Conservation (phyloP, 2,113 vertebrate genomes). For the Clarias batrachus region DNA sequence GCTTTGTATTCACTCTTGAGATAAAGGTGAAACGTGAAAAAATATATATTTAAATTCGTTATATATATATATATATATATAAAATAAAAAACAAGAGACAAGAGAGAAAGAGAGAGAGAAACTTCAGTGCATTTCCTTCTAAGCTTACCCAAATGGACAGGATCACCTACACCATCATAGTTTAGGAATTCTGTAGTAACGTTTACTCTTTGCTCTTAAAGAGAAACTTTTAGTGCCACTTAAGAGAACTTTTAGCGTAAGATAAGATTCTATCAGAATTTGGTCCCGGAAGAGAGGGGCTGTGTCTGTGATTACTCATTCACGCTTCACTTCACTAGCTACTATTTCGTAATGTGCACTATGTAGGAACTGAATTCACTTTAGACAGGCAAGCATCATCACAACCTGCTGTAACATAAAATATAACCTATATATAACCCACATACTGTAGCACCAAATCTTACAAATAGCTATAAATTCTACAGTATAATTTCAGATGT, state of each 20-base stretch:
- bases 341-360: background rate
- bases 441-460: background rate
- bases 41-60: background rate
- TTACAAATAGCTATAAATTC: background rate
- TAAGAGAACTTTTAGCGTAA: background rate
- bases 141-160: too few species aligned
- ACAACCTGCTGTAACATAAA: background rate
- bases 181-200: background rate
- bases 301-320: background rate
- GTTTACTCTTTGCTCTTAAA: background rate
- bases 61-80: too few species aligned
- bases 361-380: background rate
- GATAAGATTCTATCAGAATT: background rate
- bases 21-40: background rate
- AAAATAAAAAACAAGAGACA: too few species aligned
- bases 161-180: background rate
- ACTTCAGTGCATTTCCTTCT: too few species aligned
- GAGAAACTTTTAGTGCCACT: background rate
- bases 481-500: background rate
- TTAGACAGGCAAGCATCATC: background rate
- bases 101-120: too few species aligned
- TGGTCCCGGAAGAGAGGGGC: too few species aligned
- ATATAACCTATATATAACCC: background rate
- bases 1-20: background rate
- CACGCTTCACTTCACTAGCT: background rate